Evolutionary conservation across 2,888 invertebrate species (phyloP).

Genomic region (Caradrina clavipalpis): DNA sequence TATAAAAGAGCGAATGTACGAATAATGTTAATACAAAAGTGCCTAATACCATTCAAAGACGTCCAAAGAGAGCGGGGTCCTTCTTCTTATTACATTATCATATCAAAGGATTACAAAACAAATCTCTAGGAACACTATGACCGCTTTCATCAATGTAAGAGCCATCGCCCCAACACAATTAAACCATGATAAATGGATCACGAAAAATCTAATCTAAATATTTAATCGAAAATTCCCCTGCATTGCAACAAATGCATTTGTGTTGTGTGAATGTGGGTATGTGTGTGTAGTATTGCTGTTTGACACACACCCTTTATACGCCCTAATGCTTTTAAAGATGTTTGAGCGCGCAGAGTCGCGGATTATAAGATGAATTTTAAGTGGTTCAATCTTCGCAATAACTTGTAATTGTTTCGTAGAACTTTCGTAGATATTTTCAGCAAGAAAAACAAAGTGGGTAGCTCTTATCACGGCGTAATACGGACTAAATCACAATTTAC

Average conservation of each 20-base stretch:
- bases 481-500: no score
- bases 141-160: slow-evolving; percentile 79
- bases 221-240: slow-evolving; percentile 90
- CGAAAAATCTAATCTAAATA: slow-evolving; percentile 91
- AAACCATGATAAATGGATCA: slow-evolving; percentile 89
- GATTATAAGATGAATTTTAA: slow-evolving; percentile 30
- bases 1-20: slow-evolving; percentile 49
- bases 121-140: slow-evolving; percentile 74
- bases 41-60: slow-evolving; percentile 52
- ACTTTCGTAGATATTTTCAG: slow-evolving; percentile 27
- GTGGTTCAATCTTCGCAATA: slow-evolving; percentile 12
- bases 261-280: slow-evolving; percentile 36
- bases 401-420: slow-evolving; percentile 32
- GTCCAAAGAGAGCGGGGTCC: slow-evolving; percentile 58
- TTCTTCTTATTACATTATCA: slow-evolving; percentile 86
- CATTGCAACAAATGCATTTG: slow-evolving; percentile 72
- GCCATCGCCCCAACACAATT: slow-evolving; percentile 86
- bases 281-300: slow-evolving; percentile 56
- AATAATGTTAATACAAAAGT: slow-evolving; percentile 51
- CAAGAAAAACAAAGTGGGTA: slow-evolving; percentile 1
- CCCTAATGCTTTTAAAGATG: slow-evolving; percentile 46
- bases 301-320: slow-evolving; percentile 45
- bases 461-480: neutral
- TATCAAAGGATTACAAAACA: slow-evolving; percentile 86
- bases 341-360: slow-evolving; percentile 29